Conservation (phyloP, 1,140 invertebrate genomes). For the Drosophila pachea region DNA sequence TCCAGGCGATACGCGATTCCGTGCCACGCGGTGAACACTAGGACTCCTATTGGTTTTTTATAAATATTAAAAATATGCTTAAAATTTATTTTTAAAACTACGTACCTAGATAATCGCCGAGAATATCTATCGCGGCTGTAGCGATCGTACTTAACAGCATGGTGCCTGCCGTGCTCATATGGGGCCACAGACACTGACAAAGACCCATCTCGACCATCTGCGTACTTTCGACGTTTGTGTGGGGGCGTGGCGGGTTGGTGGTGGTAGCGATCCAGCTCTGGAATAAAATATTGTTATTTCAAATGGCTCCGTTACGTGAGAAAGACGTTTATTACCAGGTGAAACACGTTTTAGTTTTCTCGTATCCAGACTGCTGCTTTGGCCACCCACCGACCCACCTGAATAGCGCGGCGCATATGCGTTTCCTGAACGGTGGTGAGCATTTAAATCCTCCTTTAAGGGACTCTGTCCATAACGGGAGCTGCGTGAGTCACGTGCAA, state of each 20-base stretch:
- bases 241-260: conserved; percentile 71
- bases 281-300: background rate
- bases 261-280: conserved; percentile 65
- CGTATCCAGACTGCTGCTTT: conserved; percentile 28
- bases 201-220: conserved; percentile 53
- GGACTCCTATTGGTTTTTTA: conserved; percentile 51
- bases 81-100: background rate
- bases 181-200: conserved; percentile 24
- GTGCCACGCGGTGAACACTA: conserved; percentile 60
- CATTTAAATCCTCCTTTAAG: conserved; percentile 58
- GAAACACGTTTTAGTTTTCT: conserved; percentile 61
- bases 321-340: conserved; percentile 42
- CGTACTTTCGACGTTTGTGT: conserved; percentile 73
- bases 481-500: conserved; percentile 49
- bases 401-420: conserved; percentile 60
- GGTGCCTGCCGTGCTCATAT: conserved; percentile 62
- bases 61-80: background rate
- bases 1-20: conserved; percentile 57
- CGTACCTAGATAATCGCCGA: conserved; percentile 59
- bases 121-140: conserved; percentile 70
- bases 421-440: conserved; percentile 55
- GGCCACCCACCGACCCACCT: conserved; percentile 26
- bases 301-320: no score
- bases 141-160: conserved; percentile 69
- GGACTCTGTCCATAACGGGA: conserved; percentile 69